Percentiles rank a stretch among this genome's conserved stretches.
Conservation (phyloP, 2,797 vertebrate species). For the Hydrophis major region DNA sequence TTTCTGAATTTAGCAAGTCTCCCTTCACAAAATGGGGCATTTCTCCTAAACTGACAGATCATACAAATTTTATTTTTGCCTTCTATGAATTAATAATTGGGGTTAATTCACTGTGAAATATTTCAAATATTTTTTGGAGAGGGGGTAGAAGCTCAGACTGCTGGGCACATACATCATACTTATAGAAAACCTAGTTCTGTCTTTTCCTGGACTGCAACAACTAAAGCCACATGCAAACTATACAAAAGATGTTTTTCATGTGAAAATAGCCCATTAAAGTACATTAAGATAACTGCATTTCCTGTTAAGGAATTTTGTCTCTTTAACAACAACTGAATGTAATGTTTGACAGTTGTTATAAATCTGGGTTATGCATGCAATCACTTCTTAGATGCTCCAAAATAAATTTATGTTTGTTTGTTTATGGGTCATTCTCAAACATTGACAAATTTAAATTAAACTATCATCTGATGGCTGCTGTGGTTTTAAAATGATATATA, state of each 20-base stretch:
- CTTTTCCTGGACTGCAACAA: neutral
- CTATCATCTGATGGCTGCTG: neutral
- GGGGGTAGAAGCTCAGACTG: neutral
- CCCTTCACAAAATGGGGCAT: neutral
- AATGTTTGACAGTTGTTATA: neutral
- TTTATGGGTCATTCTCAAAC: conserved; percentile 19
- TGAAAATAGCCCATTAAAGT: neutral
- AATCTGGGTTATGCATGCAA: neutral
- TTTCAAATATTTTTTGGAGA: neutral
- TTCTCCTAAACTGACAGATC: neutral
- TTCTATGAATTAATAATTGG: neutral
- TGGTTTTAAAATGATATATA: neutral
- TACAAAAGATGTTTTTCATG: neutral
- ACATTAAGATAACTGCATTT: neutral
- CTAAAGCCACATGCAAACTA: neutral
- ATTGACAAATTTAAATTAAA: conserved; percentile 18
- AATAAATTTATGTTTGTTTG: neutral
- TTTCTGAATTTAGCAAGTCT: neutral
- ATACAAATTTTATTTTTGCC: neutral
- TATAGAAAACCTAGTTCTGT: neutral
- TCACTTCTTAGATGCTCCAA: neutral
- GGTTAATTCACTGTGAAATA: neutral
- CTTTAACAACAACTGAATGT: neutral
- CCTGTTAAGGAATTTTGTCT: neutral
- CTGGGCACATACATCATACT: neutral